phyloP scores from a whole-genome alignment of 2,888 invertebrate species.

The Euclidia mi region DNA sequence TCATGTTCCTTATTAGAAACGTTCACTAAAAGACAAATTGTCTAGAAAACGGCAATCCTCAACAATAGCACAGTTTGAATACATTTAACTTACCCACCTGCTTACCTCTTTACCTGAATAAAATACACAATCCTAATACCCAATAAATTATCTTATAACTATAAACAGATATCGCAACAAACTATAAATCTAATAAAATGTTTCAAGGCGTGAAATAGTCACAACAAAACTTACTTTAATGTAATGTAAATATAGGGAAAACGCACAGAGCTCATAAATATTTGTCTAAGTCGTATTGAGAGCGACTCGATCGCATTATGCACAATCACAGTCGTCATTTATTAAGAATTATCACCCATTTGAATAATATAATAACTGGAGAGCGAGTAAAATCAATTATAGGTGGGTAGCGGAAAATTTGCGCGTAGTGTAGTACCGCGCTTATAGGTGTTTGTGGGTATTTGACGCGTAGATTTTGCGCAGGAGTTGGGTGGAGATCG shows the following conservation, averaged over 20 bases:
- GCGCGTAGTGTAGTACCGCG: slow-evolving; percentile 56
- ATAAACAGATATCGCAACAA: slow-evolving; percentile 28
- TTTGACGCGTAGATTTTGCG: slow-evolving; percentile 34
- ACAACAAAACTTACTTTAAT: slow-evolving; percentile 7
- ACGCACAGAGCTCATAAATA: slow-evolving; percentile 45
- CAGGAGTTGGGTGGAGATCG: slow-evolving; percentile 25
- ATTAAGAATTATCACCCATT: slow-evolving; percentile 73
- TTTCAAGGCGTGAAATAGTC: slow-evolving; percentile 20
- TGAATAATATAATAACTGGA: slow-evolving; percentile 65
- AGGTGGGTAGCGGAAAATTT: slow-evolving; percentile 51
- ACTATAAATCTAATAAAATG: slow-evolving; percentile 36
- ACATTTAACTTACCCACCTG: slow-evolving; percentile 5
- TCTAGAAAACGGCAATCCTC: no score
- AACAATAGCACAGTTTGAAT: no score
- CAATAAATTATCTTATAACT: slow-evolving; percentile 10
- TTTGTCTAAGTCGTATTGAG: slow-evolving; percentile 46
- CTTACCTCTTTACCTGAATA: slow-evolving; percentile 6
- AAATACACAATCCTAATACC: background rate
- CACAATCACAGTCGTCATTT: slow-evolving; percentile 70
- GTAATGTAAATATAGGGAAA: slow-evolving; percentile 14
- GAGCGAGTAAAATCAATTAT: slow-evolving; percentile 56
- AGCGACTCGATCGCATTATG: slow-evolving; percentile 60
- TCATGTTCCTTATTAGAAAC: no score
- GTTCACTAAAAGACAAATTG: no score
- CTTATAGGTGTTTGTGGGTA: slow-evolving; percentile 11